These are phyloP conservation scores for Drosophila teissieri DNA, from an alignment of 1,140 invertebrate genomes.

Conservation along the genomic window DNA sequence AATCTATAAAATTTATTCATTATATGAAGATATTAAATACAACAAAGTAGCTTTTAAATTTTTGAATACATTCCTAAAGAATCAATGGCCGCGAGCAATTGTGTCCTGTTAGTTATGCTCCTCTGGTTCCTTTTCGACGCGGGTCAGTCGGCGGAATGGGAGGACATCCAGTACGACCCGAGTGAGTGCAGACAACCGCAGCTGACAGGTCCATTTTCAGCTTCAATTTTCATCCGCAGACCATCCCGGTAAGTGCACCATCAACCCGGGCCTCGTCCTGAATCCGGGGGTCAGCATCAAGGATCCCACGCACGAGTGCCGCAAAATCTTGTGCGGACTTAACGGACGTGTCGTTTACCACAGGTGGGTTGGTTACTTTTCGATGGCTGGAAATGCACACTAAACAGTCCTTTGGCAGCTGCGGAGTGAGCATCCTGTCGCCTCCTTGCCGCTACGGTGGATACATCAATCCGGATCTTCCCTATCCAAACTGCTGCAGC, in stretches of 20 bases:
- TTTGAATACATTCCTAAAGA: no score
- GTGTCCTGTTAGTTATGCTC: slow-evolving; percentile 9
- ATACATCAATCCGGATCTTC: slow-evolving; percentile 2
- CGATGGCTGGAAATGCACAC: not conserved
- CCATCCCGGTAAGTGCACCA: slow-evolving; percentile 58
- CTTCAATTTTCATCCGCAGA: slow-evolving; percentile 18
- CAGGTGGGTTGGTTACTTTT: slow-evolving; percentile 30
- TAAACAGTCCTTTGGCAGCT: slow-evolving; percentile 35
- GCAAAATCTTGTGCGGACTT: slow-evolving; percentile 57
- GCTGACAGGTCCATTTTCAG: not conserved
- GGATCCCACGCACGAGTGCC: slow-evolving; percentile 60
- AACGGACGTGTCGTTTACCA: slow-evolving; percentile 39
- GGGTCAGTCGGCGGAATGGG: slow-evolving; percentile 38
- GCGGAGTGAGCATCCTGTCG: slow-evolving; percentile 36
- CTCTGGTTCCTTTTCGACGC: slow-evolving; percentile 8
- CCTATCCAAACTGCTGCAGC: slow-evolving; percentile 57
- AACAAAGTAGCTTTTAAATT: not conserved
- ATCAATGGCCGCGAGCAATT: not conserved
- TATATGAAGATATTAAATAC: no score
- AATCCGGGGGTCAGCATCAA: slow-evolving; percentile 50
- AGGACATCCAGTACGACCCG: slow-evolving; percentile 16
- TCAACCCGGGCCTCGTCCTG: slow-evolving; percentile 40
- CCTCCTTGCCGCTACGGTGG: slow-evolving; percentile 17
- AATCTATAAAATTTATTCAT: no score
- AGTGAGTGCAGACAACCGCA: slow-evolving; percentile 30